Conservation (phyloP, 2,797 vertebrate genomes). For the Tapirus indicus region DNA sequence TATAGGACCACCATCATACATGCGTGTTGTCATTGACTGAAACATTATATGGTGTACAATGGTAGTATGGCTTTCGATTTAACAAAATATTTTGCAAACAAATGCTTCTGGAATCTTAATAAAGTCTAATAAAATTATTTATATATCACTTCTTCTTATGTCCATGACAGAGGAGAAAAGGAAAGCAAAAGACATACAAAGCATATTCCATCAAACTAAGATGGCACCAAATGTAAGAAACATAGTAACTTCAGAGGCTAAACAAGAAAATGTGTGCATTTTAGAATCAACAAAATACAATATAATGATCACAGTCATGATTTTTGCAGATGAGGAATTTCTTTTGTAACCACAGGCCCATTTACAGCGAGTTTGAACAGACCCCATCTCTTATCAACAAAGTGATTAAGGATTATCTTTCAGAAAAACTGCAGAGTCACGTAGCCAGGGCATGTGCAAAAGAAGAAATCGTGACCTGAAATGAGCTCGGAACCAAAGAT, state of each 20-base stretch:
- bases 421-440: too few relatives aligned
- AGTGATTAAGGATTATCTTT: too few relatives aligned
- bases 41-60: too few relatives aligned
- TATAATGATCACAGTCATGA: neutral
- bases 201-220: neutral
- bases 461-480: too few relatives aligned
- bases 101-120: neutral
- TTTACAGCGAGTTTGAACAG: too few relatives aligned
- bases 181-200: neutral
- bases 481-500: too few relatives aligned
- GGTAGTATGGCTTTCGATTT: neutral
- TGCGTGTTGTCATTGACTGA: too few relatives aligned
- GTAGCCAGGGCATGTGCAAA: too few relatives aligned
- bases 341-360: too few relatives aligned
- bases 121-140: slow-evolving; percentile 7
- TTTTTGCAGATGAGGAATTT: neutral
- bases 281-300: neutral
- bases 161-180: neutral
- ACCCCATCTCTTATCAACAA: too few relatives aligned
- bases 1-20: too few relatives aligned
- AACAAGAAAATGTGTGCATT: neutral
- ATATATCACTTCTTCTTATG: neutral
- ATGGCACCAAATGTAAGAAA: neutral
- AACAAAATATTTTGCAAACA: slow-evolving; percentile 6
- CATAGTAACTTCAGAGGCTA: neutral